Conservation (phyloP, 2,797 vertebrate genomes). For the Florisuga fusca region DNA sequence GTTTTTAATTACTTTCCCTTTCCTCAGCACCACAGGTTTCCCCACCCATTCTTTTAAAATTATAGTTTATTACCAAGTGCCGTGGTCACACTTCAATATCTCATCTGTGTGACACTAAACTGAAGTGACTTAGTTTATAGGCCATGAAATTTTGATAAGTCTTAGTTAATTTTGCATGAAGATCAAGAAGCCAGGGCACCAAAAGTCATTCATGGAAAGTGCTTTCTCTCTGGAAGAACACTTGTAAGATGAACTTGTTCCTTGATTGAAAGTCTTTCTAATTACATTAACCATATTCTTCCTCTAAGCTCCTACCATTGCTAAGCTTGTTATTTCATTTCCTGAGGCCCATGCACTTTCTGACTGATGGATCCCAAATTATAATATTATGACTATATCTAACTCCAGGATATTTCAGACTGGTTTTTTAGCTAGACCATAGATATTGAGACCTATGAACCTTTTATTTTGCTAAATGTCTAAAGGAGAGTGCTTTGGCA, state of each 20-base stretch:
- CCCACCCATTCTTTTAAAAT: slow-evolving; percentile 43
- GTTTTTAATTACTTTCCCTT: slow-evolving; percentile 15
- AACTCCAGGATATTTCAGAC: slow-evolving; percentile 50
- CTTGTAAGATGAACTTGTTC: slow-evolving; percentile 53
- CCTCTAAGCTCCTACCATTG: slow-evolving; percentile 30
- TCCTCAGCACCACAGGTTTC: slow-evolving; percentile 22
- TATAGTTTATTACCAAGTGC: slow-evolving; percentile 61
- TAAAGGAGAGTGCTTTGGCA: slow-evolving; percentile 39
- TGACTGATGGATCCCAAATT: slow-evolving; percentile 24
- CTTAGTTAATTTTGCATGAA: slow-evolving; percentile 85
- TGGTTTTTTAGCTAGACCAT: slow-evolving; percentile 3
- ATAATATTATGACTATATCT: slow-evolving; percentile 44
- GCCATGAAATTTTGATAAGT: slow-evolving; percentile 82
- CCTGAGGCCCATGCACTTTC: slow-evolving; percentile 34
- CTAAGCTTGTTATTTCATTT: slow-evolving; percentile 64
- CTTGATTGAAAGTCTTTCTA: slow-evolving; percentile 68
- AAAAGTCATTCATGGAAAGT: slow-evolving; percentile 76
- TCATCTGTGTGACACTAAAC: slow-evolving; percentile 72
- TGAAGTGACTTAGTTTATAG: slow-evolving; percentile 79
- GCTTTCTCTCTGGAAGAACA: slow-evolving; percentile 63
- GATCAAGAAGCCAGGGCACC: slow-evolving; percentile 77
- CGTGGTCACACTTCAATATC: slow-evolving; percentile 72
- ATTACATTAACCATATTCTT: slow-evolving; percentile 59
- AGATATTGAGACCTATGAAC: slow-evolving; percentile 13
- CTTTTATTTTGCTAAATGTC: slow-evolving; percentile 49